Evolutionary conservation across 2,113 vertebrate species (phyloP).

Genomic region (Nansenia antarctica): DNA sequence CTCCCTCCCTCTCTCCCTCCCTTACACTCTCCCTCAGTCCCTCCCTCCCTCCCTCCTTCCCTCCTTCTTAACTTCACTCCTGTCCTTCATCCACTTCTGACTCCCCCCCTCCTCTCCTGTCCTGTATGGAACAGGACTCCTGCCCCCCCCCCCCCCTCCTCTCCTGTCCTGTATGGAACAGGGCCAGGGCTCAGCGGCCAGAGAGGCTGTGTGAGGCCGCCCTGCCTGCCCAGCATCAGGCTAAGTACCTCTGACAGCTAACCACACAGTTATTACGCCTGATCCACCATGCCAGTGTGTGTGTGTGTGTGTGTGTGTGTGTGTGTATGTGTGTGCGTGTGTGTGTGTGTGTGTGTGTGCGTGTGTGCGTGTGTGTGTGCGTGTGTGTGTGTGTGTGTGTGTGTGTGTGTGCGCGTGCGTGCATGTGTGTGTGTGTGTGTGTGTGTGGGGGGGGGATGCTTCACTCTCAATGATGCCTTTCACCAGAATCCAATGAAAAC

Average conservation of each 20-base stretch:
- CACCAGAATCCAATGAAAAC: slow-evolving; percentile 18
- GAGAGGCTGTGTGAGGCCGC: slow-evolving; percentile 36
- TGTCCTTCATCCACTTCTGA: not conserved
- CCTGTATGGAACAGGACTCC: not conserved
- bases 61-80: not conserved
- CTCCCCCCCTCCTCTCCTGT: not conserved
- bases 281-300: slow-evolving; percentile 7
- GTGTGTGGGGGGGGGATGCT: not conserved
- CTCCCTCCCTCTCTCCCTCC: not conserved
- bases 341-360: not conserved
- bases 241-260: slow-evolving; percentile 70
- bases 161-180: not conserved
- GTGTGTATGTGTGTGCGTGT: slow-evolving; percentile 7
- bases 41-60: too few relatives aligned
- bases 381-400: slow-evolving; percentile 2
- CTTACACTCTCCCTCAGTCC: not conserved
- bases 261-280: slow-evolving; percentile 68
- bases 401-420: slow-evolving; percentile 8
- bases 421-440: not conserved
- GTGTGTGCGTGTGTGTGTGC: not conserved
- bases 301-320: slow-evolving; percentile 5
- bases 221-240: slow-evolving; percentile 68
- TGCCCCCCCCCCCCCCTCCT: not conserved
- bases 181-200: slow-evolving; percentile 27
- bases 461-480: not conserved